Evolutionary conservation across 2,888 invertebrate genomes (phyloP).

Genomic region (Drosophila affinis): DNA sequence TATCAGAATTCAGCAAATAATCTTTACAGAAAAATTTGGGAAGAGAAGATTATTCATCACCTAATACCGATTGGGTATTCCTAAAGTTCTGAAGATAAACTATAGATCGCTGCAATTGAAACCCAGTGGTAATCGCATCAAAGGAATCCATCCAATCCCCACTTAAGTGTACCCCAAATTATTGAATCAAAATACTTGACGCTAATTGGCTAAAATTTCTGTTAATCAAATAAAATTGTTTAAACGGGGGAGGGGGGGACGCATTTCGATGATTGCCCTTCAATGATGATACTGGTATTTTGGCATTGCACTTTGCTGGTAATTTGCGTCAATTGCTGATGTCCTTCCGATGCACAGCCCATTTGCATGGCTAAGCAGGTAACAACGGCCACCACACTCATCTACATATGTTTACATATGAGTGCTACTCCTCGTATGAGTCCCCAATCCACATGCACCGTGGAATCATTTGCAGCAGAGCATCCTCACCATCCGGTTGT

Average conservation of each 20-base stretch:
- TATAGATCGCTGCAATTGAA: too few relatives aligned
- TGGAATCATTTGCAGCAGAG: constrained; percentile 26
- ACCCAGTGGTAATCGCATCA: not conserved
- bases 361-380: constrained; percentile 37
- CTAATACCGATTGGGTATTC: too few relatives aligned
- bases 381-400: constrained; percentile 5
- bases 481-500: constrained; percentile 38
- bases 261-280: constrained; percentile 34
- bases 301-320: constrained; percentile 28
- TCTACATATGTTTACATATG: too few relatives aligned
- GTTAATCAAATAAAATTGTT: constrained; percentile 38
- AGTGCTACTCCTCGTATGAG: not conserved
- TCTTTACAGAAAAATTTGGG: not conserved
- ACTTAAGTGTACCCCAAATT: constrained; percentile 9
- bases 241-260: not conserved
- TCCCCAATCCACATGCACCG: constrained; percentile 11
- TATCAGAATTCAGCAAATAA: not conserved
- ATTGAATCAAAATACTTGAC: constrained; percentile 12
- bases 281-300: not conserved
- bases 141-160: too few relatives aligned
- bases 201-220: constrained; percentile 24
- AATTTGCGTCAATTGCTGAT: constrained; percentile 56
- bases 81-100: too few relatives aligned
- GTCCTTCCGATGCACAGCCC: constrained; percentile 35
- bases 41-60: too few relatives aligned